Percentiles rank a stretch among this genome's conserved stretches.
Evolutionary conservation across 1,140 invertebrate species (phyloP).

Genomic region (Achroia grisella): DNA sequence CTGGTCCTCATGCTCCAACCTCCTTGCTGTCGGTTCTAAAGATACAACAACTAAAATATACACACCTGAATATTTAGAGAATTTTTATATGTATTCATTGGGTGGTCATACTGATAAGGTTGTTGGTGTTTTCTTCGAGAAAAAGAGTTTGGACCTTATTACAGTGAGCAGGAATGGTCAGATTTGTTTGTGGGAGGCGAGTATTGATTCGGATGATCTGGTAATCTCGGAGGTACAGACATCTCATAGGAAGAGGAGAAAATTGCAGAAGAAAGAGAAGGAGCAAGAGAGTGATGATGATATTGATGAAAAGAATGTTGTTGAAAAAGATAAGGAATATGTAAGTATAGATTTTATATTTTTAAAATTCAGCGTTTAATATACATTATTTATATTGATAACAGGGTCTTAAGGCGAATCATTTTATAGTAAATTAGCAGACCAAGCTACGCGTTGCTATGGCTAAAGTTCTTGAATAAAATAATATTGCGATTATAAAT

Average conservation of each 20-base stretch:
- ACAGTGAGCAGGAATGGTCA: conserved; percentile 83
- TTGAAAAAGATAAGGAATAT: conserved; percentile 66
- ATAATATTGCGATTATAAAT: no score
- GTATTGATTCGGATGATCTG: conserved; percentile 80
- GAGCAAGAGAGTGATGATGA: conserved; percentile 75
- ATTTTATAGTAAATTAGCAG: no score
- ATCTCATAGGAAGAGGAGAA: conserved; percentile 58
- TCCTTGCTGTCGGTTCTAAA: conserved; percentile 89
- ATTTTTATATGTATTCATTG: conserved; percentile 83
- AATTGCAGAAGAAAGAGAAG: conserved; percentile 40
- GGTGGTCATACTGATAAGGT: conserved; percentile 89
- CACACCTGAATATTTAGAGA: conserved; percentile 81
- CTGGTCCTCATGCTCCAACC: conserved; percentile 93
- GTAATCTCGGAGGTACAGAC: conserved; percentile 64
- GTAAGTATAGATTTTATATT: conserved; percentile 32
- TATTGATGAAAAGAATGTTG: conserved; percentile 72
- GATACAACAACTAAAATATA: conserved; percentile 90
- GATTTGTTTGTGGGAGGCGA: conserved; percentile 92
- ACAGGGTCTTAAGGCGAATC: no score
- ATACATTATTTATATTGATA: no score
- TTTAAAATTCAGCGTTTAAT: no score
- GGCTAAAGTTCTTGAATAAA: no score
- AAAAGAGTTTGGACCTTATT: conserved; percentile 86
- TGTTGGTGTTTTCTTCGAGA: conserved; percentile 91
- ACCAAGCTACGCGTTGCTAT: no score